These are phyloP conservation scores for Maniola jurtina DNA, from an alignment of 1,140 invertebrate species.

Conservation along the genomic window DNA sequence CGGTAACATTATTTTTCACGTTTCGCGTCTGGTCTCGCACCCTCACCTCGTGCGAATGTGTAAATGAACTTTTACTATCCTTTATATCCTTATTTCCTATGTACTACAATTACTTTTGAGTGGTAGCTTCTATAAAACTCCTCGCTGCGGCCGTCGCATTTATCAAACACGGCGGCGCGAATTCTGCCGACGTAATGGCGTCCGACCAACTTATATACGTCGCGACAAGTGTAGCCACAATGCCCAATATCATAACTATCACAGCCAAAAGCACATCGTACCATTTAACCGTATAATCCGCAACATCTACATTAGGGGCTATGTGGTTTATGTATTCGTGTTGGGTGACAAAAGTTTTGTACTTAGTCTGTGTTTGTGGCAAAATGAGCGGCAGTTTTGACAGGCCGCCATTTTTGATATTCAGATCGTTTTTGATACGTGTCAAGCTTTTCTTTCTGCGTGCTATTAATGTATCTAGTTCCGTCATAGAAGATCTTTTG, in stretches of 20 bases:
- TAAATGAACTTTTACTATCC: too few species aligned
- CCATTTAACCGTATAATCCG: conserved; percentile 55
- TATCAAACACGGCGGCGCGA: conserved; percentile 82
- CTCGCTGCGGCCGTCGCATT: conserved; percentile 77
- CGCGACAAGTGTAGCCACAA: conserved; percentile 79
- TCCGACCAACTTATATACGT: conserved; percentile 82
- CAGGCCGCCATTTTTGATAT: conserved; percentile 29
- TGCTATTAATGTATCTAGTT: conserved; percentile 4
- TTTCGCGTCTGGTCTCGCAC: too few species aligned
- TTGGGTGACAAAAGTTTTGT: conserved; percentile 54
- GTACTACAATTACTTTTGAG: conserved; percentile 15
- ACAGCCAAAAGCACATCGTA: conserved; percentile 68
- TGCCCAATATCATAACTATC: conserved; percentile 78
- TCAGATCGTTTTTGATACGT: conserved; percentile 8
- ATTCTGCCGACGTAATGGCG: conserved; percentile 79
- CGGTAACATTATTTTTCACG: too few species aligned
- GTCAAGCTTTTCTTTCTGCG: conserved; percentile 7
- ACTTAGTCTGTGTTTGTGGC: conserved; percentile 45
- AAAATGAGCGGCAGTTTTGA: conserved; percentile 50
- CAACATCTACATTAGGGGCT: conserved; percentile 25
- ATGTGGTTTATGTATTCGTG: conserved; percentile 31
- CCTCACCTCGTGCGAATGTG: too few species aligned
- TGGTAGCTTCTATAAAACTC: conserved; percentile 47
- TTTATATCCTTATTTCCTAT: too few species aligned
- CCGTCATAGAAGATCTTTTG: conserved; percentile 49